Conservation (phyloP, 2,888 invertebrate species). For the Lasioglossum zephyrum region DNA sequence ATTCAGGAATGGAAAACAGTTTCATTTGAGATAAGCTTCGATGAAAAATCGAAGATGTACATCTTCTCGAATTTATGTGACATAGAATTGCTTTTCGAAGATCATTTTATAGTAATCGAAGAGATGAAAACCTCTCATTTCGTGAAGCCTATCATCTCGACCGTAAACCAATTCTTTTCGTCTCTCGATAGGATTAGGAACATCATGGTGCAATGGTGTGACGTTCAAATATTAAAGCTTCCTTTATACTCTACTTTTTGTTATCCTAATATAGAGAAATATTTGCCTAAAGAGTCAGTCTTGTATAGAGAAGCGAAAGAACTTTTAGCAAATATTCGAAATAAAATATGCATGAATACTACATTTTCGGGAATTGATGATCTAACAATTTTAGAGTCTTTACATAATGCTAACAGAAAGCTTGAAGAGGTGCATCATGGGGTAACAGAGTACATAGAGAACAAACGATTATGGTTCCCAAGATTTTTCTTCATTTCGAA, state of each 20-base stretch:
- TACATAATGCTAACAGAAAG: constrained; percentile 84
- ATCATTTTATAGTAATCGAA: constrained; percentile 86
- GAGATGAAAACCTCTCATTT: constrained; percentile 87
- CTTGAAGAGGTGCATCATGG: constrained; percentile 88
- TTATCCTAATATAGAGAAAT: constrained; percentile 87
- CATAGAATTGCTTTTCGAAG: constrained; percentile 86
- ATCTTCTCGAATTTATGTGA: constrained; percentile 85
- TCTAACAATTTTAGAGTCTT: constrained; percentile 73
- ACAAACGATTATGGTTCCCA: constrained; percentile 88
- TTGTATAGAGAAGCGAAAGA: constrained; percentile 86
- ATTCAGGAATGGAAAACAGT: constrained; percentile 86
- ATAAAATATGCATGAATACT: constrained; percentile 70
- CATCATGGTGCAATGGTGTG: constrained; percentile 88
- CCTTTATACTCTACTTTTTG: constrained; percentile 89
- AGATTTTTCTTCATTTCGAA: constrained; percentile 92
- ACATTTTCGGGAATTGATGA: constrained; percentile 74
- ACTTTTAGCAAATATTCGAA: constrained; percentile 84
- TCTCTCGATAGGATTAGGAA: constrained; percentile 85
- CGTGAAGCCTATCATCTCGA: constrained; percentile 85
- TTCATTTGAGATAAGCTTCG: constrained; percentile 84
- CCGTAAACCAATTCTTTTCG: constrained; percentile 68
- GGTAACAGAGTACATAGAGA: constrained; percentile 88
- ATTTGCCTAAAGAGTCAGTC: constrained; percentile 88
- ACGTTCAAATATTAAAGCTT: constrained; percentile 88
- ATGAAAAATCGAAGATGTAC: constrained; percentile 81